Evolutionary conservation across 2,113 vertebrate species (phyloP).

Genomic region (Myiagra hebetior): DNA sequence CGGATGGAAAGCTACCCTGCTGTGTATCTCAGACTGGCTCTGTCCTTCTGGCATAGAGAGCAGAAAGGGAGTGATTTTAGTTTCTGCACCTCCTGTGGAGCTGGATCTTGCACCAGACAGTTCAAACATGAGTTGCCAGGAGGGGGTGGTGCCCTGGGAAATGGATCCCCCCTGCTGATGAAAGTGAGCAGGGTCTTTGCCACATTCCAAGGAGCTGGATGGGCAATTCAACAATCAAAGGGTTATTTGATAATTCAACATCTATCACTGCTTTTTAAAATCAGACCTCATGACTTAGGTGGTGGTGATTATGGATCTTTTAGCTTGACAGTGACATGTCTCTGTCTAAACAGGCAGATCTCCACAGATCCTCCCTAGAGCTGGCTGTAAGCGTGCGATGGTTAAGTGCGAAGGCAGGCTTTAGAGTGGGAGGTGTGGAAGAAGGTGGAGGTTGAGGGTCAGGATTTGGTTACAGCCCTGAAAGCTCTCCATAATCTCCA

Average conservation of each 20-base stretch:
- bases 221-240: not conserved
- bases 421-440: not conserved
- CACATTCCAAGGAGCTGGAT: not conserved
- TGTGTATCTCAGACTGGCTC: not conserved
- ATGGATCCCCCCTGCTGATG: not conserved
- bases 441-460: not conserved
- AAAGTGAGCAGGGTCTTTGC: not conserved
- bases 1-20: not conserved
- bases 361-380: not conserved
- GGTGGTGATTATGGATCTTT: not conserved
- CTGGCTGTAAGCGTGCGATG: not conserved
- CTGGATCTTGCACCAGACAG: not conserved
- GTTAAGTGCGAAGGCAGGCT: not conserved
- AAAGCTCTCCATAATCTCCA: not conserved
- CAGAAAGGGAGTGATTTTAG: not conserved
- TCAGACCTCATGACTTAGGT: fast-evolving
- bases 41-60: not conserved
- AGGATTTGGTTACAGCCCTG: not conserved
- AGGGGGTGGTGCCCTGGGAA: not conserved
- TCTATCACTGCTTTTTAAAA: not conserved
- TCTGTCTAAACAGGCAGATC: not conserved
- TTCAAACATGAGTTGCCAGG: not conserved
- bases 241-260: not conserved
- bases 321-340: not conserved
- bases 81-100: not conserved